Conservation (phyloP, 2,888 invertebrate genomes). For the Macaria notata region DNA sequence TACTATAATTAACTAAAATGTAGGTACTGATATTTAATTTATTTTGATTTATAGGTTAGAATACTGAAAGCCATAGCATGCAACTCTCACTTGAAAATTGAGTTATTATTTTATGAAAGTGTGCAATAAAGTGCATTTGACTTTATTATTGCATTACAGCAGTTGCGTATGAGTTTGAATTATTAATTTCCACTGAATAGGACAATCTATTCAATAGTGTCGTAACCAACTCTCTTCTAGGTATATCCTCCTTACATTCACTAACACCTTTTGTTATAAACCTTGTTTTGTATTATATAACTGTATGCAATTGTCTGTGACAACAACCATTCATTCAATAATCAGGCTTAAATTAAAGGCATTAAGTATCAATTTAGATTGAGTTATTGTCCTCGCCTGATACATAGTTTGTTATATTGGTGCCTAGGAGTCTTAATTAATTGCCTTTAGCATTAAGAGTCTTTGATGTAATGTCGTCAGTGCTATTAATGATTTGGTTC, state of each 20-base stretch:
- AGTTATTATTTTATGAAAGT: no score
- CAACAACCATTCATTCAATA: slow-evolving; percentile 27
- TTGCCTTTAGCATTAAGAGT: slow-evolving; percentile 37
- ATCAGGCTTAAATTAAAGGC: not conserved
- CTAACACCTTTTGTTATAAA: slow-evolving; percentile 39
- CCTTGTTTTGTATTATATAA: slow-evolving; percentile 48
- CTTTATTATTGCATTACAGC: no score
- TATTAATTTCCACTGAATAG: slow-evolving; percentile 9
- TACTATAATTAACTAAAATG: no score
- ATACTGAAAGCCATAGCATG: no score
- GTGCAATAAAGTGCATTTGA: no score
- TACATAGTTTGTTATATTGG: slow-evolving; percentile 26
- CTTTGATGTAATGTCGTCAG: slow-evolving; percentile 27
- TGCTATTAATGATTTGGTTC: slow-evolving; percentile 13
- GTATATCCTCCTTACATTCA: slow-evolving; percentile 32
- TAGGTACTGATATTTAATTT: no score
- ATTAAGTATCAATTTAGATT: not conserved
- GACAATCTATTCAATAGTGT: not conserved
- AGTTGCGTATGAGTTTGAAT: no score
- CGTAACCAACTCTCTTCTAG: no score
- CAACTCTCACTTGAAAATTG: no score
- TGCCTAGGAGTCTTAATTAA: slow-evolving; percentile 47
- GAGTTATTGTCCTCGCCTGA: slow-evolving; percentile 22
- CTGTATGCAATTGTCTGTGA: slow-evolving; percentile 41
- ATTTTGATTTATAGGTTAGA: no score